A percentile compares a stretch with the other conserved stretches of the same genome.
These are phyloP conservation scores for Thyatira batis DNA, from an alignment of 2,888 invertebrate genomes.

Conservation along the genomic window DNA sequence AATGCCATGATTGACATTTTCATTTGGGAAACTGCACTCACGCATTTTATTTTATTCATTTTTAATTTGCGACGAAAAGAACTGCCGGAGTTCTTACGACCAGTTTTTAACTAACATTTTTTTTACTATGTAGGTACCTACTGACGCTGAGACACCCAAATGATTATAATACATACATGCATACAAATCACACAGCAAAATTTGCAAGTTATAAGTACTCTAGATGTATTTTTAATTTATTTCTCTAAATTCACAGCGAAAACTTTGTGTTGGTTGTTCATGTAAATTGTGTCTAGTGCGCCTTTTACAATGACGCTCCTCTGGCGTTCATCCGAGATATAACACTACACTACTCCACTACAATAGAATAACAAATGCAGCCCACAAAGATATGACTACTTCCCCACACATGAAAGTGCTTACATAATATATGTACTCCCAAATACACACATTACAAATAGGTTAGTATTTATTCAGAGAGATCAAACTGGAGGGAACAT, in stretches of 20 bases:
- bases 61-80: not conserved
- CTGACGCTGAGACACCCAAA: too few relatives aligned
- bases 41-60: slow-evolving; percentile 5
- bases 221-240: too few relatives aligned
- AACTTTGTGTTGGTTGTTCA: not conserved
- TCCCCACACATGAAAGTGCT: not conserved
- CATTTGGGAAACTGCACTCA: slow-evolving; percentile 15
- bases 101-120: too few relatives aligned
- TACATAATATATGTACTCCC: not conserved
- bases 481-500: not conserved
- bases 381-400: not conserved
- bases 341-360: not conserved
- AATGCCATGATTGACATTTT: slow-evolving; percentile 35
- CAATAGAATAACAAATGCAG: not conserved
- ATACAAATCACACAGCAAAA: too few relatives aligned
- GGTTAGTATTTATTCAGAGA: not conserved
- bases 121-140: too few relatives aligned
- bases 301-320: not conserved
- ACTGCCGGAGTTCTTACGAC: too few relatives aligned
- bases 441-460: not conserved
- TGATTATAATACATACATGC: too few relatives aligned
- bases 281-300: not conserved
- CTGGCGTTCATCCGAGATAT: not conserved
- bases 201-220: too few relatives aligned
- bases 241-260: too few relatives aligned